phyloP scores from a whole-genome alignment of 2,888 invertebrate species.

The Drosophila buzzatii region DNA sequence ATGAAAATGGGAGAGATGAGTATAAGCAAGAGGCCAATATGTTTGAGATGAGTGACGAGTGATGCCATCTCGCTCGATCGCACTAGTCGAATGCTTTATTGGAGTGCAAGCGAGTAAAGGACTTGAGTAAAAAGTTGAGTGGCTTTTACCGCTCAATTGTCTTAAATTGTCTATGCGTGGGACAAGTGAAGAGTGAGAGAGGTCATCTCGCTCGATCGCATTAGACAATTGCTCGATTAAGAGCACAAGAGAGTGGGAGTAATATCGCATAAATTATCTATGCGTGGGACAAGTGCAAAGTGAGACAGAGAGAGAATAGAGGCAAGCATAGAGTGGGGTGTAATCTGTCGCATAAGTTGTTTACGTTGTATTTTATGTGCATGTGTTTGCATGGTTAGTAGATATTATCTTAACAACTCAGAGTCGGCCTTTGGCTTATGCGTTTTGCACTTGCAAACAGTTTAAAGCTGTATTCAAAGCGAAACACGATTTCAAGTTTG shows the following conservation, averaged over 20 bases:
- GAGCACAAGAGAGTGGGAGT: neutral
- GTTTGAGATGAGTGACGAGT: neutral
- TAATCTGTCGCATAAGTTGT: neutral
- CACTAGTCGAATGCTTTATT: neutral
- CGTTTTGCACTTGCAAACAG: constrained; percentile 4
- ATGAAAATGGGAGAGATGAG: neutral
- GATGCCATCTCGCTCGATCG: constrained; percentile 3
- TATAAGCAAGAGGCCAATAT: neutral
- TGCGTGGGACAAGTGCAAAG: neutral
- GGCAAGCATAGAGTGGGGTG: neutral
- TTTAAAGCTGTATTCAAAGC: constrained; percentile 25
- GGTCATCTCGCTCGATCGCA: neutral
- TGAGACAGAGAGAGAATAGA: neutral
- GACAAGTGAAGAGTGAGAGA: neutral
- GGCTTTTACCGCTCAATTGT: neutral
- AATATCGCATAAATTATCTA: neutral
- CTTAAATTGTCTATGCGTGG: neutral
- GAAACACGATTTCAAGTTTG: constrained; percentile 11
- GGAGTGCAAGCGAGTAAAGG: neutral
- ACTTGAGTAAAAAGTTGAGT: neutral
- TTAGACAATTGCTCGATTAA: neutral
- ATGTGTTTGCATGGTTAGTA: constrained; percentile 6
- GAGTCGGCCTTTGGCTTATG: neutral
- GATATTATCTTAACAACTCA: neutral
- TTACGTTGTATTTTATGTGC: neutral